Percentiles rank a stretch among this genome's conserved stretches.
Conservation (phyloP, 2,113 vertebrate species). For the Cardinalis cardinalis region DNA sequence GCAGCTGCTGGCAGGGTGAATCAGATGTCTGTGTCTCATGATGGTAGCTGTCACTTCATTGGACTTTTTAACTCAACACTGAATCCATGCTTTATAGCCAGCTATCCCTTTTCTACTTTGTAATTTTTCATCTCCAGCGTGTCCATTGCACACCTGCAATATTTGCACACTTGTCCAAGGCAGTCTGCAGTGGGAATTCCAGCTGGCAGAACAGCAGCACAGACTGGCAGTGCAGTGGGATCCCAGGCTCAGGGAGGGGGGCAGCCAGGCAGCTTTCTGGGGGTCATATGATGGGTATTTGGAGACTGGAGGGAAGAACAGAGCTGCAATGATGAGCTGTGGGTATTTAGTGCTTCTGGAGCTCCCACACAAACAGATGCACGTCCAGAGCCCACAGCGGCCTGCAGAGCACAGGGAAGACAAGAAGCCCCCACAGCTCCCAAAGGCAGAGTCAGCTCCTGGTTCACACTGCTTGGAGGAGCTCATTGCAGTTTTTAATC, state of each 20-base stretch:
- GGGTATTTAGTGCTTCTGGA: not conserved
- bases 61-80: not conserved
- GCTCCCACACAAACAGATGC: not conserved
- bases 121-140: not conserved
- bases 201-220: not conserved
- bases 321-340: not conserved
- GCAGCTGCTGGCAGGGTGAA: not conserved
- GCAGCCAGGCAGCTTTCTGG: not conserved
- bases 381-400: not conserved
- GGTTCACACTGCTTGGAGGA: not conserved
- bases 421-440: not conserved
- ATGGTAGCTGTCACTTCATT: constrained; percentile 11
- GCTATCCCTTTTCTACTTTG: not conserved
- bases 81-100: not conserved
- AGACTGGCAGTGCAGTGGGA: not conserved
- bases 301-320: not conserved
- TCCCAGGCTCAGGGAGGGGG: not conserved
- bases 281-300: not conserved
- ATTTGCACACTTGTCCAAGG: not conserved
- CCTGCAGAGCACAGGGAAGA: not conserved
- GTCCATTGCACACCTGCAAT: not conserved
- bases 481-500: not conserved
- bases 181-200: not conserved
- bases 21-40: not conserved
- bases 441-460: not conserved